Base-by-base conservation (phyloP, 64 coral and sea anemone genomes). In the Orbicella faveolata region DNA sequence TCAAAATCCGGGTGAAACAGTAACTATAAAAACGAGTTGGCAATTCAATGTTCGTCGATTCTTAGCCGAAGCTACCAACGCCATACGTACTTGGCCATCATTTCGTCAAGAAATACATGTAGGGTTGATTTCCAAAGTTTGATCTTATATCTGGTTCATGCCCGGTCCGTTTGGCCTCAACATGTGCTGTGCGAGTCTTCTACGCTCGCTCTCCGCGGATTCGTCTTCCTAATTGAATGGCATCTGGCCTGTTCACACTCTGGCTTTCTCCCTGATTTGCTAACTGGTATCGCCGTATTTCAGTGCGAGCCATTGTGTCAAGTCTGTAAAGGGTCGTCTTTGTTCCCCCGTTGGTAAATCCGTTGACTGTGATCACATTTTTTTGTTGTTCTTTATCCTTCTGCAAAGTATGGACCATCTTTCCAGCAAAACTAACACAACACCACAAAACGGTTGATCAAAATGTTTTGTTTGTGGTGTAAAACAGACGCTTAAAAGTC, bases 131-230 rank as follows among this genome's bases (percentile, higher is more conserved):
- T 59, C 55, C 55, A 59, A 59, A 59, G 55, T 13, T 59, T 59
- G 52, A 57, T 14, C 30, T 7, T 4, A 16, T n/a, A 59, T 52
- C 18, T 52, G 7, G 0, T 52, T 20, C 75, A 51, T 52, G 39
- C 8, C 39, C 9, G 3, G 4, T 41, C 51, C 0, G 77, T 9
- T 5, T 0, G 0, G 13, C 3, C 19, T 77, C 35, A 6, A 7
- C 4, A 14, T 54, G 9, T n/a, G 9, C n/a, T 54, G 4, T 54
- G 44, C 8, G 41, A 54, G 9, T 25, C 2, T 63, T 81, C 63
- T 12, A 81, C 9, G 54, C n/a, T 81, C 34, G 54, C n/a, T 36
- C 55, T 63, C 79, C 79, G 17, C 79, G 79, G 23, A 81, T 81
- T 63, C 79, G 54, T 55, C 57, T 9, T 12, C 54, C 79, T 57